A percentile compares a stretch with the other conserved stretches of the same genome.
These are phyloP conservation scores for Alaudala cheleensis DNA, from an alignment of 2,113 vertebrate genomes.

Conservation along the genomic window DNA sequence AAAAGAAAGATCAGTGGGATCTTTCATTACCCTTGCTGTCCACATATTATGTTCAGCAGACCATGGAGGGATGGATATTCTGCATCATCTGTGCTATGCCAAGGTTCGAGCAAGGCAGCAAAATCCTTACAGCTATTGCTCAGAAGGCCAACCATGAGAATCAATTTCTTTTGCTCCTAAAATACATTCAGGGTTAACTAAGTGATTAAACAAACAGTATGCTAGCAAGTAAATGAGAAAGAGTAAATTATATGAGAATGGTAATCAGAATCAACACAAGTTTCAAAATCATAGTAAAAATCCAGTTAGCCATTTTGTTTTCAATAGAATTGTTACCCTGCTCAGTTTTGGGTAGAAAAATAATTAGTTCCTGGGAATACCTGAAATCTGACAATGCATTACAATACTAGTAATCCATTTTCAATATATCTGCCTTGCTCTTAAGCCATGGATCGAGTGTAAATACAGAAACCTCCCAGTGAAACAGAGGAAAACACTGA, in stretches of 20 bases:
- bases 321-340: background rate
- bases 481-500: background rate
- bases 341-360: background rate
- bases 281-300: slow-evolving; percentile 1
- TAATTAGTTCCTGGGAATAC: background rate
- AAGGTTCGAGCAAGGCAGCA: slow-evolving; percentile 62
- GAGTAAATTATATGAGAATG: background rate
- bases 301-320: background rate
- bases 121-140: slow-evolving; percentile 41
- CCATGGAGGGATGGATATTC: slow-evolving; percentile 36
- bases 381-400: background rate
- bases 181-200: slow-evolving; percentile 35
- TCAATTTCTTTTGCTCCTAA: slow-evolving; percentile 55
- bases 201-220: slow-evolving; percentile 34
- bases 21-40: slow-evolving; percentile 32
- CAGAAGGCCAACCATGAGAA: slow-evolving; percentile 45
- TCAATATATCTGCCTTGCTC: background rate
- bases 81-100: slow-evolving; percentile 71
- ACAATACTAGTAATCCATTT: background rate
- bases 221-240: background rate
- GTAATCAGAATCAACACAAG: slow-evolving; percentile 10
- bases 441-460: background rate
- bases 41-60: slow-evolving; percentile 65
- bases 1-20: background rate
- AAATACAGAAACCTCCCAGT: background rate